A percentile compares a stretch with the other conserved stretches of the same genome.
phyloP scores from a whole-genome alignment of 53 echinoderm and acorn worm species.

The Pentamera pediparva region DNA sequence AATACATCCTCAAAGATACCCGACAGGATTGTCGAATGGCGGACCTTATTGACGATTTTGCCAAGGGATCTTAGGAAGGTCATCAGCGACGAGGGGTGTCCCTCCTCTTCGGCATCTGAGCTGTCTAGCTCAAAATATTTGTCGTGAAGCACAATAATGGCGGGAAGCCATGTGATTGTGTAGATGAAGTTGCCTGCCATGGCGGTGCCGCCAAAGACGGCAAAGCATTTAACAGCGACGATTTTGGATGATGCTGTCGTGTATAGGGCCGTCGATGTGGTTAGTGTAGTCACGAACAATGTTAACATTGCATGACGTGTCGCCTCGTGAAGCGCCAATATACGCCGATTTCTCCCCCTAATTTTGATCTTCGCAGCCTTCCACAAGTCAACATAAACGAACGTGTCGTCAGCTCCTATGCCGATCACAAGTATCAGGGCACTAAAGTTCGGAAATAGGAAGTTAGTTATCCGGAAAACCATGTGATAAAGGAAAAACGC shows the following conservation, averaged over 20 bases:
- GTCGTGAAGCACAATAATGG: constrained; percentile 61
- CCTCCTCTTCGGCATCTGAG: too few species aligned
- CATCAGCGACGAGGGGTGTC: too few species aligned
- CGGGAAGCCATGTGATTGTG: constrained; percentile 85
- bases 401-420: constrained; percentile 86
- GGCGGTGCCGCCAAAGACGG: constrained; percentile 70
- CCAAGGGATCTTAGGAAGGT: too few species aligned
- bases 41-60: too few species aligned
- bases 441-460: constrained; percentile 75
- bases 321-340: constrained; percentile 46
- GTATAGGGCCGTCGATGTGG: constrained; percentile 69
- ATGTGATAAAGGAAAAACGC: constrained; percentile 72
- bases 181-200: constrained; percentile 68
- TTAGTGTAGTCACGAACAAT: constrained; percentile 88
- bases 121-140: constrained; percentile 37
- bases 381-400: constrained; percentile 90
- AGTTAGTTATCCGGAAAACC: constrained; percentile 60
- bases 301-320: constrained; percentile 65
- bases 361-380: constrained; percentile 22
- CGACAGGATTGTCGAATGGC: background rate
- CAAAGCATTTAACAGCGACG: constrained; percentile 78
- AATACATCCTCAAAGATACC: constrained; percentile 37
- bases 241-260: constrained; percentile 62
- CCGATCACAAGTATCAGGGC: constrained; percentile 69
- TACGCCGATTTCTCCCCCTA: constrained; percentile 1